Percentiles rank a stretch among this genome's conserved stretches.
These are phyloP conservation scores for Guaruba guarouba DNA, from an alignment of 2,113 vertebrate genomes.

Conservation along the genomic window DNA sequence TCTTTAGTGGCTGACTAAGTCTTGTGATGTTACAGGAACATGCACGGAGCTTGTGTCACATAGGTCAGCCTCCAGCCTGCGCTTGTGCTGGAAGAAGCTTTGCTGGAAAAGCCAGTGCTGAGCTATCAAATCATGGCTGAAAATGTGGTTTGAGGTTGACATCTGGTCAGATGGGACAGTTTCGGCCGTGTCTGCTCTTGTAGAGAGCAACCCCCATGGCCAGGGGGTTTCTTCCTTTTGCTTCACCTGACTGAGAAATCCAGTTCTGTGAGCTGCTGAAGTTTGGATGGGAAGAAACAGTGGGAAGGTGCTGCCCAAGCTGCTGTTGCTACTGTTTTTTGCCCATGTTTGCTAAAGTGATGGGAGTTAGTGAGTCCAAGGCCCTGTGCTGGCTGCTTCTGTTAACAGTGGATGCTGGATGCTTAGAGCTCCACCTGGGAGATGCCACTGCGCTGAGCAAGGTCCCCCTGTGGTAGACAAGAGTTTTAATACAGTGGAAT, in stretches of 20 bases:
- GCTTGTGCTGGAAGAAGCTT: neutral
- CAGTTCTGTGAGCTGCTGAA: neutral
- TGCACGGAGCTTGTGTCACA: rapidly evolving
- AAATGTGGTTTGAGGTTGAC: neutral
- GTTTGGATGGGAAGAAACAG: neutral
- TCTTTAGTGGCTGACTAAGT: neutral
- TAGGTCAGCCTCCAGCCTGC: neutral
- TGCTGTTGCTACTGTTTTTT: neutral
- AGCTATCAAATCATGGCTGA: neutral
- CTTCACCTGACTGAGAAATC: rapidly evolving
- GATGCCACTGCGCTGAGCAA: neutral
- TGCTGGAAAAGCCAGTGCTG: neutral
- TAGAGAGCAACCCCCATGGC: neutral
- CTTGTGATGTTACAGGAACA: neutral
- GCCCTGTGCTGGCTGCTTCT: neutral
- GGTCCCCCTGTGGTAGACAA: neutral
- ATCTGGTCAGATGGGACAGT: neutral
- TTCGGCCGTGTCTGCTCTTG: neutral
- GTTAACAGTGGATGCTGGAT: neutral
- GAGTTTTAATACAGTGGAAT: neutral
- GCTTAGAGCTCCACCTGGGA: neutral
- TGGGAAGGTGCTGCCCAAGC: neutral
- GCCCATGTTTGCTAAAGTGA: neutral
- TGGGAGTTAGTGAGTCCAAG: neutral
- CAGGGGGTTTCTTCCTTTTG: neutral